Evolutionary conservation across 2,888 invertebrate genomes (phyloP), one percentile per base, ranked within the genome.

Genomic region (Phlogophora meticulosa): DNA sequence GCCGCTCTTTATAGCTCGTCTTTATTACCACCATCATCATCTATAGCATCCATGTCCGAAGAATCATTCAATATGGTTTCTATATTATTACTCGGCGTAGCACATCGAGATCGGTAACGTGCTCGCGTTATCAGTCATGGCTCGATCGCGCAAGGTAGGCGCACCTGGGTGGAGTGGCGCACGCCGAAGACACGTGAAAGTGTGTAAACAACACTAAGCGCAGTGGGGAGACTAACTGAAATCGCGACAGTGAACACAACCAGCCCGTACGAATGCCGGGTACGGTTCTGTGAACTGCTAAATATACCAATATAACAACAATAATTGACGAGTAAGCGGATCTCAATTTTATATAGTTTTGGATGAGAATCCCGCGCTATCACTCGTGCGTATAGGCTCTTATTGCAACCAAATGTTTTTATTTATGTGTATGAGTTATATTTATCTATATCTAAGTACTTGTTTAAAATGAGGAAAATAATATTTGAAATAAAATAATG

Each of bases 231-330:
- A 2, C n/a, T n/a, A n/a, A 38, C n/a, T n/a, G 10, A n/a, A 0
- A 9, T 15, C 28, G 28, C 48, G 48, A 48, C n/a, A 28, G 28
- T 9, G n/a, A 28, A 48, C 24, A 48, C 48, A 48, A 48, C 28
- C 48, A 48, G 48, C 3, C 48, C 48, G 48, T 20, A 48, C 48
- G 3, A n/a, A 10, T 48, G 48, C 48, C 28, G n/a, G n/a, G n/a
- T n/a, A n/a, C n/a, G n/a, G n/a, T n/a, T n/a, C n/a, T n/a, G n/a
- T n/a, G n/a, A n/a, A n/a, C n/a, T n/a, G n/a, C n/a, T n/a, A n/a
- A n/a, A n/a, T n/a, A n/a, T n/a, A n/a, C n/a, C n/a, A n/a, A n/a
- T n/a, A n/a, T n/a, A n/a, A n/a, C n/a, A n/a, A n/a, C n/a, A n/a
- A n/a, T n/a, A n/a, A n/a, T n/a, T n/a, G n/a, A n/a, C n/a, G n/a